Evolutionary conservation across 2,797 vertebrate species (phyloP).

Genomic region (Myotis findleyi): DNA sequence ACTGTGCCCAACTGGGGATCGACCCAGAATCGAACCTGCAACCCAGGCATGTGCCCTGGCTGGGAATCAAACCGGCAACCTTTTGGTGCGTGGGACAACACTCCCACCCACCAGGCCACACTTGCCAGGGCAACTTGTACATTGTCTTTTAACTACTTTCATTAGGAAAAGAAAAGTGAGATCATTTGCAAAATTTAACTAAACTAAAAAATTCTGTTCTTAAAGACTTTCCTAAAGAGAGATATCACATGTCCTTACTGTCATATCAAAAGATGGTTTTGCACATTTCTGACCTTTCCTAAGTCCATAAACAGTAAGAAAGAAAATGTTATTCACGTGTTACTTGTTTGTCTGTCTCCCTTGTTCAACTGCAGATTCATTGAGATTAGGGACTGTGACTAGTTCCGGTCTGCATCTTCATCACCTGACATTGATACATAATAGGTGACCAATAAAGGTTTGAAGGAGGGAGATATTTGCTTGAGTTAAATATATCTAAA

Average conservation of each 20-base stretch:
- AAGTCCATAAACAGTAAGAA: not conserved
- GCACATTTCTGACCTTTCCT: not conserved
- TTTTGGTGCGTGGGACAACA: not conserved
- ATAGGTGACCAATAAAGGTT: not conserved
- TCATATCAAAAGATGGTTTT: not conserved
- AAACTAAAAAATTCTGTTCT: conserved; percentile 42
- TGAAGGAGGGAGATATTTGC: not conserved
- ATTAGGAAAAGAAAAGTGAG: conserved; percentile 17
- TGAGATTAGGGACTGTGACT: not conserved
- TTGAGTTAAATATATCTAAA: not conserved
- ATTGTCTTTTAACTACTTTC: not conserved
- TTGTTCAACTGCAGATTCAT: not conserved
- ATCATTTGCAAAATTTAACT: not conserved
- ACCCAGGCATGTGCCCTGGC: not conserved
- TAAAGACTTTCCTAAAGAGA: not conserved
- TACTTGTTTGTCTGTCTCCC: not conserved
- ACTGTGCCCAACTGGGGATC: not conserved
- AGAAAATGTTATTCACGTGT: not conserved
- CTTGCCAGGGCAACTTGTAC: not conserved
- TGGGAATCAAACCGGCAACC: not conserved
- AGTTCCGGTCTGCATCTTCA: not conserved
- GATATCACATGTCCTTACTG: not conserved
- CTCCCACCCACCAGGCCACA: not conserved
- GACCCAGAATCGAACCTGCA: not conserved
- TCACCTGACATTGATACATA: not conserved